A percentile compares a stretch with the other conserved stretches of the same genome.
These are phyloP conservation scores for Aphidius colemani DNA, from an alignment of 2,888 invertebrate genomes.

Conservation along the genomic window DNA sequence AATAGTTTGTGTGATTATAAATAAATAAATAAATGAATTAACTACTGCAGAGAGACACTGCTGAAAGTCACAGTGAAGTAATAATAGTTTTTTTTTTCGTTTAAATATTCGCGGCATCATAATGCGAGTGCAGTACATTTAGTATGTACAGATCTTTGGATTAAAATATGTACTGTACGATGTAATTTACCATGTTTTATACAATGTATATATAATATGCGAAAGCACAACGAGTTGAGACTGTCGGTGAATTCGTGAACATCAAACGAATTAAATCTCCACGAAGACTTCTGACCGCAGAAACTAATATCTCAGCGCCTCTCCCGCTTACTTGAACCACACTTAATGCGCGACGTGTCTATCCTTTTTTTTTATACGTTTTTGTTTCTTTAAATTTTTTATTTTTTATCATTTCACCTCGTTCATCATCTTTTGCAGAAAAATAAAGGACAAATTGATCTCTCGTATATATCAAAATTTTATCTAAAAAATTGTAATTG, in stretches of 20 bases:
- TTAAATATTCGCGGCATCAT: no score
- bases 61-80: no score
- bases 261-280: conserved; percentile 61
- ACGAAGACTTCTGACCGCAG: conserved; percentile 58
- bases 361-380: conserved; percentile 1
- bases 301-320: conserved; percentile 51
- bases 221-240: not conserved
- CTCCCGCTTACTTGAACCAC: conserved; percentile 30
- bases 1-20: no score
- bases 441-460: conserved; percentile 13
- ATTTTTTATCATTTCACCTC: not conserved
- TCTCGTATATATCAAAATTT: conserved; percentile 17
- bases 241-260: conserved; percentile 58
- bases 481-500: not conserved
- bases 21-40: no score
- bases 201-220: not conserved
- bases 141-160: conserved; percentile 6
- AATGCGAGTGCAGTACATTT: conserved; percentile 18
- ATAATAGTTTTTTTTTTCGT: no score
- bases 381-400: conserved; percentile 7
- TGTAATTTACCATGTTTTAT: no score
- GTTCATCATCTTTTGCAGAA: conserved; percentile 20
- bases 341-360: conserved; percentile 7
- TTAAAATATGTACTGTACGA: conserved; percentile 4
- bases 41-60: no score